Conservation (phyloP, 1,140 invertebrate genomes). For the Berghia stephanieae region DNA sequence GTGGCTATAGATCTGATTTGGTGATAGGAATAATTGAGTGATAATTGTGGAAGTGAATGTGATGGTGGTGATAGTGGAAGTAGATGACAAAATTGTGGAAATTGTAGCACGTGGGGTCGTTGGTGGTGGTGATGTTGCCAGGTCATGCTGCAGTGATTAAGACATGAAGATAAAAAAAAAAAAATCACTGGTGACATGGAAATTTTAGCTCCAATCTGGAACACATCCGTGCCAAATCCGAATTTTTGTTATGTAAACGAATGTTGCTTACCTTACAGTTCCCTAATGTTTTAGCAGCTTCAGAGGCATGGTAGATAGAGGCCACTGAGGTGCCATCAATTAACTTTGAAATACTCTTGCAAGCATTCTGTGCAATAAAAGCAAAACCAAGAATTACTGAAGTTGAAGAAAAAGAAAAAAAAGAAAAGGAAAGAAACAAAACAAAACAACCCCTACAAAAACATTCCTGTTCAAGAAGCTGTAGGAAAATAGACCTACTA, state of each 20-base stretch:
- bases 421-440: neutral
- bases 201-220: too few species aligned
- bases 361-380: slow-evolving; percentile 69
- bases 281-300: slow-evolving; percentile 66
- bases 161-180: neutral
- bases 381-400: slow-evolving; percentile 13
- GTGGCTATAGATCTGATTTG: too few species aligned
- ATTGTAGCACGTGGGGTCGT: neutral
- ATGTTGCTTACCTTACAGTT: slow-evolving; percentile 62
- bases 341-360: slow-evolving; percentile 68
- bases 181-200: too few species aligned
- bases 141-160: neutral
- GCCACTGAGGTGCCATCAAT: slow-evolving; percentile 67
- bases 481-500: too few species aligned
- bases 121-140: neutral
- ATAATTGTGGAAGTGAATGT: too few species aligned
- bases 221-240: too few species aligned
- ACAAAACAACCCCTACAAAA: neutral
- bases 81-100: neutral
- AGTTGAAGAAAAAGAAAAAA: neutral
- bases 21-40: too few species aligned
- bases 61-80: neutral
- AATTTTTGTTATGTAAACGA: too few species aligned
- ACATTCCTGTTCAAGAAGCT: too few species aligned
- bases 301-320: slow-evolving; percentile 70